These are phyloP conservation scores for Pseudopodoces humilis DNA, from an alignment of 2,113 vertebrate species.

Conservation along the genomic window DNA sequence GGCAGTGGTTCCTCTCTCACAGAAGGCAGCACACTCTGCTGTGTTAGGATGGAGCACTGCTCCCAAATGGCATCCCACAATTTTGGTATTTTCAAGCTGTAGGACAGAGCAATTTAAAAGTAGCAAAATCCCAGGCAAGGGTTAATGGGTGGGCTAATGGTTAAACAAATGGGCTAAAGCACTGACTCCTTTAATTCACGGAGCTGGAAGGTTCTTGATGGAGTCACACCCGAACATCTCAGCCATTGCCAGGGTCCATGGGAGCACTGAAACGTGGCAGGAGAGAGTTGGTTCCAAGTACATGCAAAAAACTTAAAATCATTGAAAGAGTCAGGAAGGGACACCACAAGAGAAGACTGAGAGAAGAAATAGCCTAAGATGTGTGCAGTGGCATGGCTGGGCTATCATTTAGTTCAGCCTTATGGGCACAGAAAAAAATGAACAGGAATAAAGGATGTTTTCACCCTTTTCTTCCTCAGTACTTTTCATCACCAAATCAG, in stretches of 20 bases:
- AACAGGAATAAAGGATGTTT: neutral
- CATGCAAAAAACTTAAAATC: neutral
- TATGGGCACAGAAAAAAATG: neutral
- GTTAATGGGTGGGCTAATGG: neutral
- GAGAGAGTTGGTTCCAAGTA: neutral
- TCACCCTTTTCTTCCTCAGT: neutral
- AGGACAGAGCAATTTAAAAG: neutral
- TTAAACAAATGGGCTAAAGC: neutral
- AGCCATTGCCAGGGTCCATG: neutral
- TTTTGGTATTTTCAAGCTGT: neutral
- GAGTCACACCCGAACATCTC: neutral
- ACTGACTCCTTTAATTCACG: neutral
- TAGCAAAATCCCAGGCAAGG: neutral
- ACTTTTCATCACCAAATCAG: neutral
- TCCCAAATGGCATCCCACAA: neutral
- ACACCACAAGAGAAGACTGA: neutral
- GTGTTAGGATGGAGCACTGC: neutral
- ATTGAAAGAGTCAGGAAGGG: neutral
- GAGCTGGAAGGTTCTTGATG: neutral
- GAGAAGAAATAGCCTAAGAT: neutral
- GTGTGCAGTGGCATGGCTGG: neutral
- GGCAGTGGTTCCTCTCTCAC: neutral
- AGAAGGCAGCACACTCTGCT: fast-evolving
- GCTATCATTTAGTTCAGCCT: neutral
- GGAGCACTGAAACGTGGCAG: neutral